Evolutionary conservation across 2,797 vertebrate genomes (phyloP).

Genomic region (Hafferia zeledoni): DNA sequence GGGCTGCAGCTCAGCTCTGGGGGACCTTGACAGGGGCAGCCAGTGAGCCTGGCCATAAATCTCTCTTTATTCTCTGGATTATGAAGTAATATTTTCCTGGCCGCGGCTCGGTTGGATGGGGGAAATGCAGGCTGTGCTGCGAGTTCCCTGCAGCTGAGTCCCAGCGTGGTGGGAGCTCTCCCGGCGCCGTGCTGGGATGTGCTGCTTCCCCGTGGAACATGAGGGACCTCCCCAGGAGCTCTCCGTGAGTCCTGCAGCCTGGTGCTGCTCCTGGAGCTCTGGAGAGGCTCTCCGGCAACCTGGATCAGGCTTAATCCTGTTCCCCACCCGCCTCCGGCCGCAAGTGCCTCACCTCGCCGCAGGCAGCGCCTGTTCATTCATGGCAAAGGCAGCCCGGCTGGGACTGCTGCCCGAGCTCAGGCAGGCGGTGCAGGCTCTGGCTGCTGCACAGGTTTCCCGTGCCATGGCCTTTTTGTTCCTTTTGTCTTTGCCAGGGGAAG

Average conservation of each 20-base stretch:
- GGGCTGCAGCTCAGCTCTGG: rapidly evolving
- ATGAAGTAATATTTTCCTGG: conserved; percentile 64
- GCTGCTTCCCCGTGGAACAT: neutral
- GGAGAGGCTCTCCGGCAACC: neutral
- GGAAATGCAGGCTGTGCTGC: neutral
- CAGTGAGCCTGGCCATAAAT: conserved; percentile 4
- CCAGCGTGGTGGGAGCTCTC: neutral
- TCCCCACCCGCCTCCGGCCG: neutral
- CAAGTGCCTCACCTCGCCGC: neutral
- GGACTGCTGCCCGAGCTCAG: neutral
- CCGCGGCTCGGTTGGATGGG: neutral
- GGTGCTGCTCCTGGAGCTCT: neutral
- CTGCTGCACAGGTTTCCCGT: neutral
- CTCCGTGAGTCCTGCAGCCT: neutral
- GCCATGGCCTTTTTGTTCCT: conserved; percentile 1
- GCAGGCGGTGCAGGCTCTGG: neutral
- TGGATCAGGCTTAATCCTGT: conserved; percentile 2
- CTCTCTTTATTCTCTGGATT: neutral
- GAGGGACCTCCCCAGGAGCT: neutral
- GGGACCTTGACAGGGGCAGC: neutral
- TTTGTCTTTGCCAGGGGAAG: neutral
- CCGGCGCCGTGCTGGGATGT: neutral
- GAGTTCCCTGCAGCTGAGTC: neutral
- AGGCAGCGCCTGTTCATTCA: conserved; percentile 33
- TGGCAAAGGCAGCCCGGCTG: neutral